Evolutionary conservation across 53 echinoderm and acorn worm species (phyloP), one percentile per base, ranked within the genome.

Genomic region (Hippasteria phrygiana): DNA sequence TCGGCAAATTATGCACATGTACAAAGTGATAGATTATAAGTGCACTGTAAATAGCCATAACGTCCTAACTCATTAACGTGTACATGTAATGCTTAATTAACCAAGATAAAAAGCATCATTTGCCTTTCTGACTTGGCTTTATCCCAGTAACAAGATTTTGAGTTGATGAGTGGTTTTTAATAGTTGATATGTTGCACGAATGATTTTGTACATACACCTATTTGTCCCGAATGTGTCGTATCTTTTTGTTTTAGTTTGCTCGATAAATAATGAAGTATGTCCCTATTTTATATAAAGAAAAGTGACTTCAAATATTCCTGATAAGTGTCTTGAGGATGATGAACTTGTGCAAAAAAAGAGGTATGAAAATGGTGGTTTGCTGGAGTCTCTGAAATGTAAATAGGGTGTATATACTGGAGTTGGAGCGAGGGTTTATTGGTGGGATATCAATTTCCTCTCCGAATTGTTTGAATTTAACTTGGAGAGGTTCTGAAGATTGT

Each of bases 21-120:
- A 72, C 18, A 41, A 41, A 72, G 35, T 40, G 34, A 41, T 16
- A 47, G 59, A n/a, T 59, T 2, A 16, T 72, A 40, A 72, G 33
- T 7, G 75, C 75, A 48, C 18, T 75, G 75, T 75, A 75, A 75
- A 75, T 75, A 75, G 75, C 75, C 33, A 17, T 29, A 48, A 41
- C n/a, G 43, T 46, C 41, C 2, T 20, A 41, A 14, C 72, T 6
- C 20, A 14, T 35, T 59, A 24, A 59, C 59, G n/a, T 26, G 26
- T 24, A 26, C 69, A 48, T 67, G 1, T 27, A 6, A 67, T 16
- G 50, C 22, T 48, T 50, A 75, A 3, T 75, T 18, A 67, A n/a
- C 69, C 50, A 47, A 75, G 18, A 47, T 48, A 32, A 40, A 32
- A 47, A 24, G 10, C 73, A 43, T 27, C 43, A 24, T 50, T 26